Base-by-base conservation (phyloP, 2,888 invertebrate genomes). In the Xylocampa areola region DNA sequence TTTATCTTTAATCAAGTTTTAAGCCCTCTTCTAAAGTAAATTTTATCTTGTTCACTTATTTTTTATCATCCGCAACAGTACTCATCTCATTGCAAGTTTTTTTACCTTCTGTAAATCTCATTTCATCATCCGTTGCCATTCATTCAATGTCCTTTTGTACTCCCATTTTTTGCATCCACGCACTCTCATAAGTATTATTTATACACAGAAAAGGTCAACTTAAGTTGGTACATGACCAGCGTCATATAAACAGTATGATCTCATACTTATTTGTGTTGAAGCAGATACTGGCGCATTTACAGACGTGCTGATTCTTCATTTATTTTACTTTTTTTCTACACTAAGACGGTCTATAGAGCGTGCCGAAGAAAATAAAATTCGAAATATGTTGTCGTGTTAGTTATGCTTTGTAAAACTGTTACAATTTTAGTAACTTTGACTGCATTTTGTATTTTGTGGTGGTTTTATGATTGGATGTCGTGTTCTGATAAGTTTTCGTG, bases 201-300 rank as follows among this genome's bases (percentile, higher is more conserved):
- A 13, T 62, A 29, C 60, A 16, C 44, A 64, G 40, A 29, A 59
- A 49, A 62, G 76, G 62, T 73, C 78, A 74, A 53, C 25, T 21
- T 53, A 53, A 25, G 19, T 36, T 72, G 68, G 79, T 48, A 25
- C 17, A 4, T 13, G 17, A n/a, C 41, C 45, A 48, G 58, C 65
- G 13, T 48, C 43, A 39, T 37, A 25, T 30, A 58, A 60, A 65
- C 60, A 25, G 59, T 30, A 71, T 81, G 81, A 80, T 75, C 73
- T 81, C 81, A 81, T 81, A 65, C 67, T 53, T 80, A 79, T 80
- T 80, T 80, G 68, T 64, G 73, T 69, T 69, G 57, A 36, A 40
- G 43, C 47, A 44, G 62, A 60, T 62, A 63, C 39, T 36, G 32
- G 57, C 61, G 50, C 66, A 69, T 45, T 69, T 49, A 51, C 33